phyloP scores from a whole-genome alignment of 1,140 invertebrate species.

The Atta colombica region DNA sequence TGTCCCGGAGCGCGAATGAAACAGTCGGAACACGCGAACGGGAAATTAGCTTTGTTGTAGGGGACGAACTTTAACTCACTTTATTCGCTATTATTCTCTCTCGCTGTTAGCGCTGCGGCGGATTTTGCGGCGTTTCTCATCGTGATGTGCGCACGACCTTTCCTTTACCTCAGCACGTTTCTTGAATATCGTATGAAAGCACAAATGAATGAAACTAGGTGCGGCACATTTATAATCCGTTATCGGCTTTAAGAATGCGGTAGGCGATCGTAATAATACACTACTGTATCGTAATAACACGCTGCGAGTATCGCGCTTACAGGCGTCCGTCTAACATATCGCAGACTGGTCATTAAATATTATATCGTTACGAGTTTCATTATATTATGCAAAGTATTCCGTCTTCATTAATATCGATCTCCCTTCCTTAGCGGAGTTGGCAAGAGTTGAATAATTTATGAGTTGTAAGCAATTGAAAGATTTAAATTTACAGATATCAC shows the following conservation, averaged over 20 bases:
- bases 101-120: constrained; percentile 15
- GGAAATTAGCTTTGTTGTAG: constrained; percentile 62
- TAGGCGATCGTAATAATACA: not conserved
- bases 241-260: constrained; percentile 33
- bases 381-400: constrained; percentile 14
- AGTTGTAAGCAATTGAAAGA: constrained; percentile 13
- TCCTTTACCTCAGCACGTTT: constrained; percentile 23
- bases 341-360: constrained; percentile 1
- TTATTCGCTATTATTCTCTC: constrained; percentile 63
- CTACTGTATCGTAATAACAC: constrained; percentile 1
- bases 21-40: constrained; percentile 60
- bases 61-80: constrained; percentile 64
- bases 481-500: not conserved
- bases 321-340: not conserved
- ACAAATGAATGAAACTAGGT: constrained; percentile 20
- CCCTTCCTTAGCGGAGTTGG: too few species aligned
- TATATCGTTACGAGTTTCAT: constrained; percentile 20
- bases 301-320: not conserved
- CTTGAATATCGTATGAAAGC: constrained; percentile 45
- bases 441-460: constrained; percentile 17
- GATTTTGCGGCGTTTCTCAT: constrained; percentile 49
- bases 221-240: not conserved
- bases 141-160: constrained; percentile 33
- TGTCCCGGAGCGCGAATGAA: constrained; percentile 40
- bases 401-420: constrained; percentile 25